Conservation (phyloP, 1,140 invertebrate species). For the Bombus affinis region DNA sequence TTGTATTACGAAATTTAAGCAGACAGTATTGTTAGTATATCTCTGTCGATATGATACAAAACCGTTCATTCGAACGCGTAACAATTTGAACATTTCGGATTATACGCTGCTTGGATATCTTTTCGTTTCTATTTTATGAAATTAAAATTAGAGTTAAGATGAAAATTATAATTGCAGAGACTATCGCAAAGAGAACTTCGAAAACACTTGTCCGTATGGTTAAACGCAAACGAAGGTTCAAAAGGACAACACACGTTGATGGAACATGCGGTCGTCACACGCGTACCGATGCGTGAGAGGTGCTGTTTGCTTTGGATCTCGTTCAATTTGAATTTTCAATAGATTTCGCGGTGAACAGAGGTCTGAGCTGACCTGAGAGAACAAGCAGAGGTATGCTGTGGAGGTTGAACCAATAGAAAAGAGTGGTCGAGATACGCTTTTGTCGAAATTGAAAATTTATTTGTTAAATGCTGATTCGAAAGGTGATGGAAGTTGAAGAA, state of each 20-base stretch:
- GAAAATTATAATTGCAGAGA: neutral
- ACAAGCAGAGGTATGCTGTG: neutral
- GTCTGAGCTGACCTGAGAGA: neutral
- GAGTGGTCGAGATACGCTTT: too few species aligned
- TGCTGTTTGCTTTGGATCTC: constrained; percentile 21
- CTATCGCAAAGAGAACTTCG: neutral
- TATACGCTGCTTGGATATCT: too few species aligned
- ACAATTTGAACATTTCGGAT: too few species aligned
- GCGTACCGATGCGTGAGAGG: neutral
- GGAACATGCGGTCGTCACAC: constrained; percentile 5
- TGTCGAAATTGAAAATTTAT: neutral
- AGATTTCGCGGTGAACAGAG: neutral
- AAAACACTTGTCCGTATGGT: neutral
- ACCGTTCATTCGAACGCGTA: too few species aligned
- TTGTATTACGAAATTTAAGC: too few species aligned
- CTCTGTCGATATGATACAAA: too few species aligned
- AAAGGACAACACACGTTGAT: constrained; percentile 9
- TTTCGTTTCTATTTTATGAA: too few species aligned
- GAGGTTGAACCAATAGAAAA: neutral
- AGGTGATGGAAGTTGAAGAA: neutral
- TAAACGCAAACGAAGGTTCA: constrained; percentile 34
- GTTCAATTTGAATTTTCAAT: constrained; percentile 28
- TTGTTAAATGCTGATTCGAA: neutral
- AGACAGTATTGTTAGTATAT: too few species aligned
- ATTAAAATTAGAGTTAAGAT: too few species aligned